These are phyloP conservation scores for Crotalus helleri DNA, from an alignment of 2,113 vertebrate species.

Conservation along the genomic window DNA sequence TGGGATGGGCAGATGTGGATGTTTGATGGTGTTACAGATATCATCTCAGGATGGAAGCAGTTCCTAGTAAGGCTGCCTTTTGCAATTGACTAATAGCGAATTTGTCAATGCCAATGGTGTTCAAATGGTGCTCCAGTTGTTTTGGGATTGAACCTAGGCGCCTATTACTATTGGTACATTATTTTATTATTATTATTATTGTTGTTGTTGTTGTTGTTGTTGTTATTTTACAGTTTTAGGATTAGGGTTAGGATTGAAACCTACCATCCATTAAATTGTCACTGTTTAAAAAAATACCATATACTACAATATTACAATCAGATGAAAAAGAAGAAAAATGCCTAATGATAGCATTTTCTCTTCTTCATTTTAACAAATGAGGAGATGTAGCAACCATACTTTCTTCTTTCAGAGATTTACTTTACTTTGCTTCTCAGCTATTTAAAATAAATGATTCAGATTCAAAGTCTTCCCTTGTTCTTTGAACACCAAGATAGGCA, in stretches of 20 bases:
- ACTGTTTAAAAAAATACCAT: neutral
- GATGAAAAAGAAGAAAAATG: neutral
- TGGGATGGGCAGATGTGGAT: no score
- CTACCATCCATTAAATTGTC: neutral
- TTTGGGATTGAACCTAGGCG: no score
- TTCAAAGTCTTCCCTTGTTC: constrained; percentile 38
- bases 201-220: no score
- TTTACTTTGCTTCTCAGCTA: constrained; percentile 28
- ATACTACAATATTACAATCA: neutral
- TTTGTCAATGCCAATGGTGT: no score
- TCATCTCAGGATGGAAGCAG: no score
- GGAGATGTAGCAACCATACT: neutral
- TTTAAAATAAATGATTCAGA: constrained; percentile 42
- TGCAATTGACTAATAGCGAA: no score
- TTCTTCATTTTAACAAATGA: constrained; percentile 13
- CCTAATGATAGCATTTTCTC: constrained; percentile 1
- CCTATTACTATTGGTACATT: no score
- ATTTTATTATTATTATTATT: no score
- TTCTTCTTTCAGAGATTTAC: constrained; percentile 17
- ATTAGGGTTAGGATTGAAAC: neutral
- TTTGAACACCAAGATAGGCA: constrained; percentile 16
- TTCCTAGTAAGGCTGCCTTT: no score
- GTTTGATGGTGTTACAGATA: no score
- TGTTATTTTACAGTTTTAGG: neutral
- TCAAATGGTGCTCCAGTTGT: no score